phyloP scores from a whole-genome alignment of 2,113 vertebrate genomes.

The Lipotes vexillifer region DNA sequence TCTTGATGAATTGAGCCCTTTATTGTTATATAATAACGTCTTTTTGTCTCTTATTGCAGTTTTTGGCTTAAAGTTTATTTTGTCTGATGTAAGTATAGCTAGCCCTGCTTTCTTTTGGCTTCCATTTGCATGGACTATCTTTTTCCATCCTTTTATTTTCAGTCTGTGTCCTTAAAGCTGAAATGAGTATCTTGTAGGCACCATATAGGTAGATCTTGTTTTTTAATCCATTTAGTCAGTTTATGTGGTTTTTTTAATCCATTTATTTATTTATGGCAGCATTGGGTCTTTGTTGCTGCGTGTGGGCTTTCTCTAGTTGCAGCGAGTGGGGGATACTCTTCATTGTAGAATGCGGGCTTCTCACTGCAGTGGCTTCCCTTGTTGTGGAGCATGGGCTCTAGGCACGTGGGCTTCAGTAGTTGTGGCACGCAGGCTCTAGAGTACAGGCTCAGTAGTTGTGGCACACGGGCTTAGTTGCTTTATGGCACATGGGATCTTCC shows the following conservation, averaged over 20 bases:
- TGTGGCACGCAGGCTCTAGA: neutral
- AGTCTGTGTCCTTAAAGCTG: neutral
- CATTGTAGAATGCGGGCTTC: accelerated
- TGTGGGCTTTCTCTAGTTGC: neutral
- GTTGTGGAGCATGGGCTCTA: neutral
- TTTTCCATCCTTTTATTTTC: neutral
- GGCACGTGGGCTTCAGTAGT: neutral
- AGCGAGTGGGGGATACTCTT: neutral
- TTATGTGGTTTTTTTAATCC: neutral
- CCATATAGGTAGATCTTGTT: neutral
- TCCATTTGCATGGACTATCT: neutral
- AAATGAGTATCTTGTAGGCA: neutral
- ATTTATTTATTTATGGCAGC: neutral
- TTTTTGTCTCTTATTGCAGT: neutral
- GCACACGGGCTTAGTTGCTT: neutral
- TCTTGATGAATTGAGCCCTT: neutral
- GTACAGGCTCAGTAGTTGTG: neutral
- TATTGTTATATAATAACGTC: neutral
- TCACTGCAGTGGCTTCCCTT: neutral
- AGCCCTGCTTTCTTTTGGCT: neutral
- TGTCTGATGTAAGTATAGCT: neutral
- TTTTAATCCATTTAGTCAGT: neutral
- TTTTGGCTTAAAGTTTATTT: neutral
- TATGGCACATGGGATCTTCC: accelerated
- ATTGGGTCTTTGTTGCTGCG: neutral